These are phyloP conservation scores for Sipunculus nudus DNA, from an alignment of 2,888 invertebrate genomes.

Conservation along the genomic window DNA sequence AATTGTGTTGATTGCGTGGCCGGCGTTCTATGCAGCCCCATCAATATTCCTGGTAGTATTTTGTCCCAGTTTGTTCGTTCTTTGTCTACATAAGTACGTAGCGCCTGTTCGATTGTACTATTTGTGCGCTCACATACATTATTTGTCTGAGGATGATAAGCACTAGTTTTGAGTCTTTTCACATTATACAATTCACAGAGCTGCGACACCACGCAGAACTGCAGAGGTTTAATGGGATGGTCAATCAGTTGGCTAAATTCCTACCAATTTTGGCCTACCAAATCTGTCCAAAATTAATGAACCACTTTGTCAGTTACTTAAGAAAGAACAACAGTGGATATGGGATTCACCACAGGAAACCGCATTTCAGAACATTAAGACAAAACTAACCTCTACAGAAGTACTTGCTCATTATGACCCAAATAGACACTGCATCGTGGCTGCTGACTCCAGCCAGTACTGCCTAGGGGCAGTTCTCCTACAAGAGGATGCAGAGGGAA, in stretches of 20 bases:
- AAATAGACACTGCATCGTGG: constrained; percentile 33
- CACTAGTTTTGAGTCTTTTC: no score
- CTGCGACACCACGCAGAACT: no score
- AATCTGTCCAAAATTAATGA: no score
- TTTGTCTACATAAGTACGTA: no score
- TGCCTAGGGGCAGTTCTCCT: constrained; percentile 53
- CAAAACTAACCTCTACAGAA: constrained; percentile 45
- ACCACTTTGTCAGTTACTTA: constrained; percentile 27
- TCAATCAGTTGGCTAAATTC: constrained; percentile 33
- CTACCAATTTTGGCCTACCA: constrained; percentile 13
- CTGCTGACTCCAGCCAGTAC: constrained; percentile 55
- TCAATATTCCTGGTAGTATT: no score
- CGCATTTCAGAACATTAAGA: constrained; percentile 51
- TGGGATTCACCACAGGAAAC: constrained; percentile 29
- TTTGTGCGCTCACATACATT: no score
- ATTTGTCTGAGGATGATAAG: no score
- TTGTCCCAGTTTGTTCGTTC: no score
- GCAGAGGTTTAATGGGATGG: constrained; percentile 29
- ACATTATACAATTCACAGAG: no score
- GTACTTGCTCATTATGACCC: constrained; percentile 54
- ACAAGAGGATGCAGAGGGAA: constrained; percentile 22
- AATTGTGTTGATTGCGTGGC: no score
- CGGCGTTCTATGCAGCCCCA: no score
- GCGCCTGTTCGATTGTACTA: no score
- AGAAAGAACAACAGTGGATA: constrained; percentile 19